Percentiles rank a stretch among this genome's conserved stretches.
These are phyloP conservation scores for Cryptophagus acutangulus DNA, from an alignment of 2,888 invertebrate genomes.

Conservation along the genomic window DNA sequence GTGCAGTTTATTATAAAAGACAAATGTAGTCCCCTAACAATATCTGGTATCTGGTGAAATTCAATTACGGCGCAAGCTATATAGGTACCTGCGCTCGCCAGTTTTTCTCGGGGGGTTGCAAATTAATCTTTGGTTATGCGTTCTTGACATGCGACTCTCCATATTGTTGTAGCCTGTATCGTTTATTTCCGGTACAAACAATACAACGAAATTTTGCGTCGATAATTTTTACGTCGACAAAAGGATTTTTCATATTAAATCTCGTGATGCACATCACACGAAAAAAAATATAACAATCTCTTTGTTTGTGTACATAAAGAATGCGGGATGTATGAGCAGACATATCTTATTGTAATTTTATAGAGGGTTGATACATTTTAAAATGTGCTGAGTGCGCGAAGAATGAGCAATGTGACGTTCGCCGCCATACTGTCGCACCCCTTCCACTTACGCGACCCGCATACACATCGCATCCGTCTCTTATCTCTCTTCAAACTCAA, in stretches of 20 bases:
- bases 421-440: conserved; percentile 50
- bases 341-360: conserved; percentile 50
- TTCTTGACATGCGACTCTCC: conserved; percentile 30
- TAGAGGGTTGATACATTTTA: conserved; percentile 50
- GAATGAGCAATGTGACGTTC: conserved; percentile 50
- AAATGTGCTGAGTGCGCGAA: conserved; percentile 50
- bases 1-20: conserved; percentile 12
- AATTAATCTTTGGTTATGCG: conserved; percentile 30
- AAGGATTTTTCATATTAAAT: conserved; percentile 1
- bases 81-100: conserved; percentile 23
- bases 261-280: background rate
- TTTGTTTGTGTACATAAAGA: conserved; percentile 35
- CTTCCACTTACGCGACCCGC: conserved; percentile 46
- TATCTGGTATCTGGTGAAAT: conserved; percentile 16
- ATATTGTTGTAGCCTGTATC: conserved; percentile 12
- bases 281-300: conserved; percentile 3
- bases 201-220: conserved; percentile 17
- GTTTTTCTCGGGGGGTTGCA: conserved; percentile 19
- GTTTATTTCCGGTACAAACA: conserved; percentile 17
- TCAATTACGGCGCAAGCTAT: conserved; percentile 28
- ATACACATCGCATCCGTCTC: conserved; percentile 43
- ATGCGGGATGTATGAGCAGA: conserved; percentile 32
- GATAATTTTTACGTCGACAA: too few species aligned
- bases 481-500: conserved; percentile 45
- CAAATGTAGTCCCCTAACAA: conserved; percentile 9